phyloP scores from a whole-genome alignment of 2,113 vertebrate genomes.

The Psettodes erumei region DNA sequence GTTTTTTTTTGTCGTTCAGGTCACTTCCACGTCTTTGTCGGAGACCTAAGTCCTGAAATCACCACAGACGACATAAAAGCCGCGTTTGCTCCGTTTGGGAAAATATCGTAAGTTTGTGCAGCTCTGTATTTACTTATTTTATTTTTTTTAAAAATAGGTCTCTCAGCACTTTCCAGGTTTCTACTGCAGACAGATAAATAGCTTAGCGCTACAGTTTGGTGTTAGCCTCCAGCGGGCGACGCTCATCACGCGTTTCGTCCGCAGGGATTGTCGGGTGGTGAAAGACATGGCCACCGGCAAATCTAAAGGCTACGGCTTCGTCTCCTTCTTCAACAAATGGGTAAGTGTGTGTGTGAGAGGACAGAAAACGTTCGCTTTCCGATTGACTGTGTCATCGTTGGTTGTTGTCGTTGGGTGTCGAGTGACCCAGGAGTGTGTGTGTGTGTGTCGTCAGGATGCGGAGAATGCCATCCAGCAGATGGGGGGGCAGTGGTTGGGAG shows the following conservation, averaged over 20 bases:
- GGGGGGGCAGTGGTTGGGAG: conserved; percentile 98
- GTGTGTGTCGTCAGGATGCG: conserved; percentile 85
- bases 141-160: neutral
- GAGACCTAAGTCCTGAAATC: conserved; percentile 98
- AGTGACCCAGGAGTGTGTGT: neutral
- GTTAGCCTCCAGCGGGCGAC: no score
- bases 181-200: no score
- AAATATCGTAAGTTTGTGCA: conserved; percentile 92
- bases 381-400: no score
- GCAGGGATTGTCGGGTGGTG: conserved; percentile 95
- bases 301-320: conserved; percentile 98
- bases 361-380: conserved; percentile 23
- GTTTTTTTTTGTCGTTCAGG: conserved; percentile 74
- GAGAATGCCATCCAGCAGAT: conserved; percentile 99
- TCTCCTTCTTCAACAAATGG: conserved; percentile 99
- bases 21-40: conserved; percentile 99
- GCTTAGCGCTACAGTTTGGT: no score
- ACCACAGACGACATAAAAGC: conserved; percentile 98
- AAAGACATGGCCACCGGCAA: conserved; percentile 99
- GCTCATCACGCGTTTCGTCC: no score
- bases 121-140: neutral
- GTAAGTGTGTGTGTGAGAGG: conserved; percentile 80
- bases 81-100: conserved; percentile 96
- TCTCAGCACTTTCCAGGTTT: neutral
- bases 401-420: neutral